phyloP scores from a whole-genome alignment of 2,113 vertebrate species.

The Rhineura floridana region DNA sequence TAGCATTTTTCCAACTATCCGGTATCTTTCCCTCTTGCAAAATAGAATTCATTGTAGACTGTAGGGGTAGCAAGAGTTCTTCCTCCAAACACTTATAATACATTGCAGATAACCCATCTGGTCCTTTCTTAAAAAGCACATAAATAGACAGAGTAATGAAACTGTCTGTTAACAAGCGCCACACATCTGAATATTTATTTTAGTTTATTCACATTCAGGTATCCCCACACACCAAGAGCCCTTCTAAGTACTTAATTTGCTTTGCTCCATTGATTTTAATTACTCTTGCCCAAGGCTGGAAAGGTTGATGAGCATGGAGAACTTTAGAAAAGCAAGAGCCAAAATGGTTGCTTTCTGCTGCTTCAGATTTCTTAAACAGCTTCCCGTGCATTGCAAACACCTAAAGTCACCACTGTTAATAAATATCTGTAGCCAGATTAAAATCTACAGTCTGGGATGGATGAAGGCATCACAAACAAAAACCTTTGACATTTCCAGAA shows the following conservation, averaged over 20 bases:
- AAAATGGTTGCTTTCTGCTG: neutral
- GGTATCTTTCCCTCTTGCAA: no score
- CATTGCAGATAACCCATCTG: no score
- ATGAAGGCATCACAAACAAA: neutral
- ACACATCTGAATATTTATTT: constrained; percentile 69
- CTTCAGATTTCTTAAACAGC: neutral
- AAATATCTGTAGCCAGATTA: neutral
- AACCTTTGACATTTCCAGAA: neutral
- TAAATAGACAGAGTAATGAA: constrained; percentile 52
- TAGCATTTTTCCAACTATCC: no score
- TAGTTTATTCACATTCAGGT: constrained; percentile 63
- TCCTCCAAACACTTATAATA: no score
- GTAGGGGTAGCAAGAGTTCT: no score
- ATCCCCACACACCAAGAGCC: constrained; percentile 54
- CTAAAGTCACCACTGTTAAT: neutral
- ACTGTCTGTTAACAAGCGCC: constrained; percentile 54
- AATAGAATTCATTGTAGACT: no score
- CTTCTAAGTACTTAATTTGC: constrained; percentile 68
- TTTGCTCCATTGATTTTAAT: constrained; percentile 74
- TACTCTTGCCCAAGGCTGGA: constrained; percentile 69
- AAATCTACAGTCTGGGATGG: neutral
- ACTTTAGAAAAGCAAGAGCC: constrained; percentile 25
- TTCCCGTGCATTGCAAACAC: neutral
- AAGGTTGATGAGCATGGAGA: constrained; percentile 55
- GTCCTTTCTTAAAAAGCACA: neutral